Evolutionary conservation across 2,797 vertebrate species (phyloP), one percentile per base, ranked within the genome.

Genomic region (Cuculus canorus): DNA sequence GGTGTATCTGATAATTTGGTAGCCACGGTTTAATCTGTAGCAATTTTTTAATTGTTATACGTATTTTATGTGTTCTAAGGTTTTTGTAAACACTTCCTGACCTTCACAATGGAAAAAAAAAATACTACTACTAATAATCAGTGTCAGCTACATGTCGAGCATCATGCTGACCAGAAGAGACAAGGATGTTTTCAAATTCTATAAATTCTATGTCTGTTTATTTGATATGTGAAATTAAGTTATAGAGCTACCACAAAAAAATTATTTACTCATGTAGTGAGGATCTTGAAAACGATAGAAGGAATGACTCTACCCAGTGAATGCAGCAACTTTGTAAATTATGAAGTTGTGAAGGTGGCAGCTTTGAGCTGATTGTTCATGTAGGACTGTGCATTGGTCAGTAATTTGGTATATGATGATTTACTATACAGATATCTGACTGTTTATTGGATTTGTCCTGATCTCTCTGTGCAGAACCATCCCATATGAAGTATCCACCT

Each of bases 181-280:
- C 14, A 41, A 71, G 21, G 17, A 23, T 35, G 10, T 41, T 92
- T 90, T 82, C 53, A 75, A 82, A 78, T 71, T 79, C 23, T 82
- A 0, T 32, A 75, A 82, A 78, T 71, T 79, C 23, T 82, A 0
- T 32, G 17, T 50, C 39, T 70, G 28, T 52, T 77, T 82, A 77
- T 78, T 78, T 89, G 27, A 63, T 91, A 43, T 4, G 11, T 61
- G 71, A 91, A 87, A 64, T 33, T 19, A 77, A 53, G 41, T 64
- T 48, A 53, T 18, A 64, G 48, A 85, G 10, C 22, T 82, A 71
- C 32, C 25, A 43, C 19, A 18, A 66, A 66, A 70, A 69, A 50
- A 23, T 30, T 9, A 63, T 77, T 11, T 78, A 73, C 30, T 70
- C 0, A 0, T 25, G 16, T 60, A 39, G 33, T 2, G 0, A 80